These are phyloP conservation scores for Heliconius nattereri DNA, from an alignment of 1,140 invertebrate genomes.

Conservation along the genomic window DNA sequence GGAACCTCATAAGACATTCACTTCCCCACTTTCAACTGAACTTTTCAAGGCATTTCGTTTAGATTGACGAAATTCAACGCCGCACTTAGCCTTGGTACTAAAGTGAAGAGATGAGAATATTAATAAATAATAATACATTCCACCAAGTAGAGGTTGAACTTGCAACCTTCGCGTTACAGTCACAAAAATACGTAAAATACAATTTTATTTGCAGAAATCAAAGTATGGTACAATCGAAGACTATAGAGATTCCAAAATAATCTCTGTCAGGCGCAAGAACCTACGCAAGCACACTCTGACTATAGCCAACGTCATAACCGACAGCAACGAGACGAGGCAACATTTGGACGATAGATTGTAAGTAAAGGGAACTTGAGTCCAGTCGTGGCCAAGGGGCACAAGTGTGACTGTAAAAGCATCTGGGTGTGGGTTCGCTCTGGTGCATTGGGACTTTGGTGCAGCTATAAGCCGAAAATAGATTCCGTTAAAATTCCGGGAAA, in stretches of 20 bases:
- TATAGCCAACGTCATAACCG: slow-evolving; percentile 67
- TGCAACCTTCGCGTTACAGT: neutral
- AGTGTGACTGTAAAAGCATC: too few relatives aligned
- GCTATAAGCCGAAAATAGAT: neutral
- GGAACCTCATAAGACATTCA: too few relatives aligned
- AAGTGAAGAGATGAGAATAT: too few relatives aligned
- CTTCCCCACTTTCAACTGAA: too few relatives aligned
- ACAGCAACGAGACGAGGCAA: slow-evolving; percentile 63
- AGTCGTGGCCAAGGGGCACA: too few relatives aligned
- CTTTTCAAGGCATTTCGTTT: too few relatives aligned
- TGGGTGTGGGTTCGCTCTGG: too few relatives aligned
- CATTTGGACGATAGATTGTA: slow-evolving; percentile 72
- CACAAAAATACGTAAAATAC: neutral
- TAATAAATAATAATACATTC: neutral
- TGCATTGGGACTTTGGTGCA: neutral
- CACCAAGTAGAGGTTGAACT: too few relatives aligned
- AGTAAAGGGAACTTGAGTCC: slow-evolving; percentile 38
- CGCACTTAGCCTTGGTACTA: too few relatives aligned
- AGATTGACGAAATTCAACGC: too few relatives aligned
- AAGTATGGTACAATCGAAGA: slow-evolving; percentile 54
- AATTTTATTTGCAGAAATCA: slow-evolving; percentile 15
- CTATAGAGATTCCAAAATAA: slow-evolving; percentile 46
- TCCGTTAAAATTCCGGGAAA: neutral
- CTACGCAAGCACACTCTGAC: slow-evolving; percentile 58
- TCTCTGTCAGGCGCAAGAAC: slow-evolving; percentile 54